A percentile compares a stretch with the other conserved stretches of the same genome.
phyloP scores from a whole-genome alignment of 2,797 vertebrate genomes.

The Rhinophrynus dorsalis region DNA sequence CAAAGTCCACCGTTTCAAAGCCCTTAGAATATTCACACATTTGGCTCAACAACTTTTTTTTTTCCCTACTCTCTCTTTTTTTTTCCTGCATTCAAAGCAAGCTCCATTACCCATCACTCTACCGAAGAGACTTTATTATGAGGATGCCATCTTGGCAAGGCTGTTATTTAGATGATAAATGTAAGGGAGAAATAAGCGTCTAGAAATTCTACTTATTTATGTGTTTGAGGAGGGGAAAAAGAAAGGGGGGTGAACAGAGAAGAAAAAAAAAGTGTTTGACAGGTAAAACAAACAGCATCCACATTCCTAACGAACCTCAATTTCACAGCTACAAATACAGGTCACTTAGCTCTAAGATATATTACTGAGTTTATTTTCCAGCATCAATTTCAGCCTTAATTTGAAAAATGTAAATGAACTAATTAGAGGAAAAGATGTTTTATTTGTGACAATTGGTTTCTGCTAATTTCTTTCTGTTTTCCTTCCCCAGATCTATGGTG shows the following conservation, averaged over 20 bases:
- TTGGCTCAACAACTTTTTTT: conserved; percentile 89
- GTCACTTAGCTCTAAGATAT: conserved; percentile 72
- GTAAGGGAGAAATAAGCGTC: conserved; percentile 72
- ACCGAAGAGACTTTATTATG: conserved; percentile 97
- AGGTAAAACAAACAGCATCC: conserved; percentile 84
- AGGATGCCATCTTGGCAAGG: conserved; percentile 97
- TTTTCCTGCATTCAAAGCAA: conserved; percentile 86
- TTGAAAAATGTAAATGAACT: conserved; percentile 79
- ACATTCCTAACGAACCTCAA: conserved; percentile 81
- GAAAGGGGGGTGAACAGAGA: neutral
- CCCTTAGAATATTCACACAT: conserved; percentile 89
- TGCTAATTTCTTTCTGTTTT: conserved; percentile 49
- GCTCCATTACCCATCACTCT: conserved; percentile 99
- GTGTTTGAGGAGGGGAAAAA: conserved; percentile 50
- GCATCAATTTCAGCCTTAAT: conserved; percentile 73
- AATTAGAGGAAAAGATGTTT: conserved; percentile 72
- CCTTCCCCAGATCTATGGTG: conserved; percentile 16
- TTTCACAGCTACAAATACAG: conserved; percentile 80
- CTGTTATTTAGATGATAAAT: conserved; percentile 99
- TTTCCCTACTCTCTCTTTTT: conserved; percentile 37
- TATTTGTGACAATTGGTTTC: conserved; percentile 70
- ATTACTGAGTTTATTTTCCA: conserved; percentile 63
- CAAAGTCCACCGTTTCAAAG: conserved; percentile 87
- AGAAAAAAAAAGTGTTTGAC: conserved; percentile 75
- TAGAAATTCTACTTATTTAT: conserved; percentile 70